A percentile compares a stretch with the other conserved stretches of the same genome.
Conservation (phyloP, 1,140 invertebrate genomes). For the Nephila pilipes region DNA sequence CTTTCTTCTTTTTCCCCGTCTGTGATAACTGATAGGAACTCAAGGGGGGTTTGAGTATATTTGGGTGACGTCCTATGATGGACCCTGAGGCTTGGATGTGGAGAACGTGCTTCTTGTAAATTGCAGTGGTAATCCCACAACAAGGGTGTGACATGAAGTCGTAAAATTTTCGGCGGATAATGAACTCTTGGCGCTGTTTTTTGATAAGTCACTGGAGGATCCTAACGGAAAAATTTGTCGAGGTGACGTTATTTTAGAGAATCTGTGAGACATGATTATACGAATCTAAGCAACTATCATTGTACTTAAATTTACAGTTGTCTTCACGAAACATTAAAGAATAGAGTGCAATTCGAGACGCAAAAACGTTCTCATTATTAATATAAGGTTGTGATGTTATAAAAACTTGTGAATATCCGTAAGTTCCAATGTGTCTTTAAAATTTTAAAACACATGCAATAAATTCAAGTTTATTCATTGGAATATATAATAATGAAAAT, state of each 20-base stretch:
- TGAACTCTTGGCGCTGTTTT: conserved; percentile 7
- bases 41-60: neutral
- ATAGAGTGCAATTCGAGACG: too few relatives aligned
- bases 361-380: too few relatives aligned
- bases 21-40: neutral
- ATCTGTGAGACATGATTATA: too few relatives aligned
- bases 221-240: neutral
- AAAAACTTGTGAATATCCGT: too few relatives aligned
- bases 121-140: neutral
- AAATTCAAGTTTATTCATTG: too few relatives aligned
- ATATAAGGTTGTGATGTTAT: too few relatives aligned
- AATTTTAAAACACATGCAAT: too few relatives aligned
- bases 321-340: too few relatives aligned
- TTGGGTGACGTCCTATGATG: neutral
- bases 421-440: too few relatives aligned
- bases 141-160: conserved; percentile 16
- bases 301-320: too few relatives aligned
- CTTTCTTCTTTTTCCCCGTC: neutral
- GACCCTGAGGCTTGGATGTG: neutral
- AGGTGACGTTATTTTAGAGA: neutral
- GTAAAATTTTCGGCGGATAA: neutral
- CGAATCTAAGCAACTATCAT: too few relatives aligned
- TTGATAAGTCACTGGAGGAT: neutral
- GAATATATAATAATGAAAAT: too few relatives aligned
- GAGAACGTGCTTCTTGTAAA: neutral